Base-by-base conservation (phyloP, 2,797 vertebrate genomes). In the Distichodus sexfasciatus region DNA sequence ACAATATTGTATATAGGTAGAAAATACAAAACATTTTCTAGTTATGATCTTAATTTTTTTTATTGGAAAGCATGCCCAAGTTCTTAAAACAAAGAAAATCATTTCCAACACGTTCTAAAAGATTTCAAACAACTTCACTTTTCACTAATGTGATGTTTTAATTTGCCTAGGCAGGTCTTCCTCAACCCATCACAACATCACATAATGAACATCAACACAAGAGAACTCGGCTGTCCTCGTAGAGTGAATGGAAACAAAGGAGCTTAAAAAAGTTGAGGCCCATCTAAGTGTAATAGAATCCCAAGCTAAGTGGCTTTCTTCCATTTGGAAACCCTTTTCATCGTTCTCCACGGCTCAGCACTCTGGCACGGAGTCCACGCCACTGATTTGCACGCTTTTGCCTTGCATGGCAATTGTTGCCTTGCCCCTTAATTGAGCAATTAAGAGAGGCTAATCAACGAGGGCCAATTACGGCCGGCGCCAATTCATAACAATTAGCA, bases 401-500 rank as follows among this genome's bases (percentile, higher is more conserved):
- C 89, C 90, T 90, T 87, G 88, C 79, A 75, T 88, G 85, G 89
- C 88, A 87, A 90, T 88, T 87, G 88, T n/a, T 87, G 87, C 87
- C 79, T 79, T 82, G 87, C 84, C 87, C 84, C 88, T 86, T 91
- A 92, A 93, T 92, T 91, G 90, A 92, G 90, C 90, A 93, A 92
- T 93, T 93, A 92, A 91, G 86, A 86, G 81, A 89, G 90, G 90
- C 89, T 93, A 92, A 92, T 92, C 87, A 91, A 91, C 88, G 85
- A 91, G 91, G n/a, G 88, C 90, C 92, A 92, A 92, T 91, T 92
- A 90, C 87, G 89, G 89, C 85, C 89, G 83, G 80, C 88, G 86
- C 90, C 89, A 89, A 92, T 93, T 92, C 89, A 92, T 93, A 91
- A 92, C 90, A 91, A 92, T 93, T 92, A 92, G 86, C 83, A 81